phyloP scores from a whole-genome alignment of 2,888 invertebrate genomes.

The Plebejus argus region DNA sequence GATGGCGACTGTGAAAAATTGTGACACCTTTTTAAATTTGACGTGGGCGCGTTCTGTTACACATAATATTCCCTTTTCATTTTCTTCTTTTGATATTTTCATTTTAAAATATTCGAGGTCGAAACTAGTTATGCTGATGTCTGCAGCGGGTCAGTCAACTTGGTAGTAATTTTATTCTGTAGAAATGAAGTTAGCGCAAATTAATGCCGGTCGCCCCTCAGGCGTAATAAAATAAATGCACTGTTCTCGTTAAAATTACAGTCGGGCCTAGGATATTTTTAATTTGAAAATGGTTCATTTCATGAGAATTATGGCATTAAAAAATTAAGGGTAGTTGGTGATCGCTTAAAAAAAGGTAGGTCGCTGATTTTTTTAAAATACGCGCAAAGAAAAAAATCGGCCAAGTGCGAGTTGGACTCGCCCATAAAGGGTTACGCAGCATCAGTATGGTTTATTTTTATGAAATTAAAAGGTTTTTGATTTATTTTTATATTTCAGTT shows the following conservation, averaged over 20 bases:
- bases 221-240: conserved; percentile 34
- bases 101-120: not conserved
- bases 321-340: not conserved
- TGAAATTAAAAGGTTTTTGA: too few relatives aligned
- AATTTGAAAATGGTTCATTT: conserved; percentile 22
- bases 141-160: conserved; percentile 29
- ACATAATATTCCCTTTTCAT: not conserved
- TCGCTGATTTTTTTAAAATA: too few relatives aligned
- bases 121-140: not conserved
- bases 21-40: too few relatives aligned
- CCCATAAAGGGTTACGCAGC: too few relatives aligned
- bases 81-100: not conserved
- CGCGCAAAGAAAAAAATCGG: not conserved
- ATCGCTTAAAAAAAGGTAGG: not conserved
- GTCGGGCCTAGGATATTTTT: conserved; percentile 16
- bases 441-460: too few relatives aligned
- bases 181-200: conserved; percentile 38
- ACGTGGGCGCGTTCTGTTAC: too few relatives aligned
- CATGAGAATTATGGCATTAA: not conserved
- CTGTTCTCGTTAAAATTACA: conserved; percentile 36
- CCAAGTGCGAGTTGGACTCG: too few relatives aligned
- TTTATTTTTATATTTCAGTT: too few relatives aligned
- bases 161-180: conserved; percentile 34
- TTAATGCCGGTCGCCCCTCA: conserved; percentile 36
- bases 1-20: too few relatives aligned